Percentiles rank a stretch among this genome's conserved stretches.
These are phyloP conservation scores for Candidula unifasciata DNA, from an alignment of 2,888 invertebrate species.

Conservation along the genomic window DNA sequence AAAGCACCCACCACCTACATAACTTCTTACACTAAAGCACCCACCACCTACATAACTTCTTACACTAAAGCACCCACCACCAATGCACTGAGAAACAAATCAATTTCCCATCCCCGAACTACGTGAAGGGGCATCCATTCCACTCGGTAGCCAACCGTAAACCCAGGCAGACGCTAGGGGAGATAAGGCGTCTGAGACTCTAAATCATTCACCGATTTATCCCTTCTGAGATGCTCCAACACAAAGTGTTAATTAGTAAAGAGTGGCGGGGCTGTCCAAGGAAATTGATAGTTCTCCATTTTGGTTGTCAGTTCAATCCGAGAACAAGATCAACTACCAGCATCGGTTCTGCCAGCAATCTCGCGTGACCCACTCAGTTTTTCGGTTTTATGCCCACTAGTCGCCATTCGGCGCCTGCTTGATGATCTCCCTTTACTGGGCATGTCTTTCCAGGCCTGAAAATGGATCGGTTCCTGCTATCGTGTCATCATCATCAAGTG, in stretches of 20 bases:
- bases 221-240: constrained; percentile 14
- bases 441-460: not conserved
- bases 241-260: constrained; percentile 35
- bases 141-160: not conserved
- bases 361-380: constrained; percentile 17
- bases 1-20: too few relatives aligned
- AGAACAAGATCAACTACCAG: constrained; percentile 28
- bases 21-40: too few relatives aligned
- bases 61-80: not conserved
- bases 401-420: constrained; percentile 1
- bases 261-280: constrained; percentile 21
- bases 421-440: not conserved
- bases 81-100: constrained; percentile 11
- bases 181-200: constrained; percentile 19
- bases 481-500: too few relatives aligned
- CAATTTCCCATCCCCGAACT: not conserved
- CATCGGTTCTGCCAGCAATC: constrained; percentile 15
- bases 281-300: constrained; percentile 37
- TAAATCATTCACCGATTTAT: constrained; percentile 35
- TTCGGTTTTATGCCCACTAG: not conserved
- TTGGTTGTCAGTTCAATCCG: constrained; percentile 30
- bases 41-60: not conserved
- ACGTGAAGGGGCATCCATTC: not conserved
- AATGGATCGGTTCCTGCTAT: not conserved
- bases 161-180: constrained; percentile 4